Evolutionary conservation across 2,113 vertebrate genomes (phyloP).

Genomic region (Anolis carolinensis): DNA sequence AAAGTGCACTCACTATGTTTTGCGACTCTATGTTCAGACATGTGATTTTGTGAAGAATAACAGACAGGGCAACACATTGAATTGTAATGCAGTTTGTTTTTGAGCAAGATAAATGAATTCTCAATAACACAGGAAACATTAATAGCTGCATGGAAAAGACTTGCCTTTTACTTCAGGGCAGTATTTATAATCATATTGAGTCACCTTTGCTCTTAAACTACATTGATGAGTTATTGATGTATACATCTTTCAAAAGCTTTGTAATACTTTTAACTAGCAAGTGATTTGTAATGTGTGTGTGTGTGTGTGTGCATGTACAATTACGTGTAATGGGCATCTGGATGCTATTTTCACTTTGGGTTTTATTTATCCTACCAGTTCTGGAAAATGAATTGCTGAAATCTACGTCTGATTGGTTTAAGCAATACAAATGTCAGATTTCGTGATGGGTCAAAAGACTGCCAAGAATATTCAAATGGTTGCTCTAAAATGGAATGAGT

Average conservation of each 20-base stretch:
- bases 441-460: background rate
- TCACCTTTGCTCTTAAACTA: background rate
- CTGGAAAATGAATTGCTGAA: background rate
- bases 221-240: background rate
- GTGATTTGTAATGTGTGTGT: background rate
- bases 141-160: background rate
- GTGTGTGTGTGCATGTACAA: background rate
- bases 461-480: background rate
- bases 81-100: background rate
- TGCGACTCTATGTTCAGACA: too few relatives aligned
- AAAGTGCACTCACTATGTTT: too few relatives aligned
- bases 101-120: background rate
- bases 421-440: background rate
- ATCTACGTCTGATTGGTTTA: background rate
- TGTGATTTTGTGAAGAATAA: too few relatives aligned
- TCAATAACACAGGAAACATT: background rate
- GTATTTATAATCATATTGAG: background rate
- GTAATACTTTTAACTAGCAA: background rate
- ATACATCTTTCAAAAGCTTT: background rate
- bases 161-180: background rate
- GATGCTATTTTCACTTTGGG: conserved; percentile 24
- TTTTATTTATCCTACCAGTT: conserved; percentile 22
- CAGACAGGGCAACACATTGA: too few relatives aligned
- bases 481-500: background rate
- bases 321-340: conserved; percentile 7